phyloP scores from a whole-genome alignment of 1,140 invertebrate genomes.

The Yoshiicerus persimilis region DNA sequence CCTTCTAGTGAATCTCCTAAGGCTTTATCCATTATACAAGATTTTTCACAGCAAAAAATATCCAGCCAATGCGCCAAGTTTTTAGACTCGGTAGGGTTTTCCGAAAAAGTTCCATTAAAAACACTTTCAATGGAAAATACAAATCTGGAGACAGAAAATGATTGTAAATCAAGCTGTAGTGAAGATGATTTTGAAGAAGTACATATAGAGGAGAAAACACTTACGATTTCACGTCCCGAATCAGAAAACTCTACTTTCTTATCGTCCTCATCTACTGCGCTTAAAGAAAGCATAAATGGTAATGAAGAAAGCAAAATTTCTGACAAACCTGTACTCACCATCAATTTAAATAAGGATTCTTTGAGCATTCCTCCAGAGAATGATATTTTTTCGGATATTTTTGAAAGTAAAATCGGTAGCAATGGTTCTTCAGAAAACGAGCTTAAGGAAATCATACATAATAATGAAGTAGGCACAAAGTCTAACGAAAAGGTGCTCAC shows the following conservation, averaged over 20 bases:
- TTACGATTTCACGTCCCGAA: constrained; percentile 25
- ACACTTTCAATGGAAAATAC: background rate
- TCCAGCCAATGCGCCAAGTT: background rate
- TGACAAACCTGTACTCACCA: background rate
- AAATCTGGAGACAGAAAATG: background rate
- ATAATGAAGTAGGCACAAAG: background rate
- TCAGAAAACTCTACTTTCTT: background rate
- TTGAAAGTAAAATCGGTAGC: constrained; percentile 36
- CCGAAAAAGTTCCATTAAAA: constrained; percentile 47
- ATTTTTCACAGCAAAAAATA: background rate
- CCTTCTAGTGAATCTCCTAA: background rate
- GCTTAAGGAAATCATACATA: background rate
- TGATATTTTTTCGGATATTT: constrained; percentile 56
- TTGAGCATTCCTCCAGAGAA: constrained; percentile 41
- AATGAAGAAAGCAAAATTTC: background rate
- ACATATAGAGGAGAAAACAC: background rate
- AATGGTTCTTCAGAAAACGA: background rate
- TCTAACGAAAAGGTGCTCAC: background rate
- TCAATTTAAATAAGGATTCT: background rate
- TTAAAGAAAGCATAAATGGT: background rate
- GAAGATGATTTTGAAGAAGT: constrained; percentile 40
- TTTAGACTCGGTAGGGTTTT: background rate
- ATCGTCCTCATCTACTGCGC: background rate
- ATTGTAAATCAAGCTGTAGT: constrained; percentile 17
- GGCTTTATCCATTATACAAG: background rate